Evolutionary conservation across 2,113 vertebrate species (phyloP).

Genomic region (Melanostigma gelatinosum): DNA sequence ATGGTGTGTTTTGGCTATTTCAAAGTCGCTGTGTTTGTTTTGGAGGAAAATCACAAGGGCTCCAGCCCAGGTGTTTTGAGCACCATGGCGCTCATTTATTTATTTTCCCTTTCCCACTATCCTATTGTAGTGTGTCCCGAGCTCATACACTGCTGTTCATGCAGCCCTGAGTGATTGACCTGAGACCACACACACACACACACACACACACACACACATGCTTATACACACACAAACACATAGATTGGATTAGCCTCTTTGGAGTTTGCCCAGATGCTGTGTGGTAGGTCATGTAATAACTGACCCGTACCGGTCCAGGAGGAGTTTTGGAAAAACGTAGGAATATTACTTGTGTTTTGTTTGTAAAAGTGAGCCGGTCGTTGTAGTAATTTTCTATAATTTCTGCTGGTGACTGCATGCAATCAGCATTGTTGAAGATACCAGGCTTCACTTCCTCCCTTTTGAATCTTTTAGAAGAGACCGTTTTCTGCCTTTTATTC

Average conservation of each 20-base stretch:
- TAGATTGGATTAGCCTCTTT: conserved; percentile 49
- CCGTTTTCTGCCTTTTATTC: conserved; percentile 7
- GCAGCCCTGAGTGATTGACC: conserved; percentile 29
- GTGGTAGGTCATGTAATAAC: conserved; percentile 51
- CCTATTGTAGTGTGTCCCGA: conserved; percentile 38
- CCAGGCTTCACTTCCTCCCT: conserved; percentile 1
- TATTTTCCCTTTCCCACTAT: conserved; percentile 16
- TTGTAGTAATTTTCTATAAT: background rate
- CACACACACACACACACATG: conserved; percentile 30
- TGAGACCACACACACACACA: conserved; percentile 60
- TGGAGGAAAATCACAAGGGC: conserved; percentile 23
- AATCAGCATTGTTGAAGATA: background rate
- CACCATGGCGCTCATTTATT: conserved; percentile 14
- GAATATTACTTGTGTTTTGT: background rate
- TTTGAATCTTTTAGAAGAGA: background rate
- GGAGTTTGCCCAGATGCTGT: conserved; percentile 49
- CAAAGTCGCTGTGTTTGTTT: conserved; percentile 31
- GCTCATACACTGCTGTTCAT: conserved; percentile 24
- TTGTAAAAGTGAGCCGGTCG: background rate
- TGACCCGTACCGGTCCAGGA: conserved; percentile 27
- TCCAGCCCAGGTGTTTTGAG: background rate
- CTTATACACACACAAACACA: conserved; percentile 28
- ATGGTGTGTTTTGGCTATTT: conserved; percentile 12
- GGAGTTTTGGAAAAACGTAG: conserved; percentile 37
- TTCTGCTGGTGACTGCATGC: conserved; percentile 2